These are phyloP conservation scores for Enteromius argenteus DNA, from an alignment of 2,797 vertebrate species.

Conservation along the genomic window DNA sequence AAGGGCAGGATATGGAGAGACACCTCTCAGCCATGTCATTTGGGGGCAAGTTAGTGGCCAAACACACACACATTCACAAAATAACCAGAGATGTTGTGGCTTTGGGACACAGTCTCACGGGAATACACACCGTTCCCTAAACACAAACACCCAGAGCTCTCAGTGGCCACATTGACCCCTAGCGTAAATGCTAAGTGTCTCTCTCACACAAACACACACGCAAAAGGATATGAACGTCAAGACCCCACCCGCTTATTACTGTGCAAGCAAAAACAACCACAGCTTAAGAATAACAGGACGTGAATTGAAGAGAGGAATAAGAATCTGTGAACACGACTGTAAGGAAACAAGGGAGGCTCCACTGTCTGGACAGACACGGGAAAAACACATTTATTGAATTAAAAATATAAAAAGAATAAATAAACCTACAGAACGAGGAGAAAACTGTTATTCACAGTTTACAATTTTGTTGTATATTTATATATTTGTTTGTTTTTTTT, in stretches of 20 bases:
- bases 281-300: slow-evolving; percentile 53
- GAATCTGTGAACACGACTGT: not conserved
- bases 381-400: not conserved
- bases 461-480: not conserved
- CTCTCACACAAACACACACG: not conserved
- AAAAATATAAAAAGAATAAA: not conserved
- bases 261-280: slow-evolving; percentile 48
- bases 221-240: slow-evolving; percentile 27
- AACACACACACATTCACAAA: slow-evolving; percentile 41
- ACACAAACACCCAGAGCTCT: slow-evolving; percentile 27
- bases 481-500: not conserved
- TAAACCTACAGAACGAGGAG: not conserved
- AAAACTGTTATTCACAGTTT: not conserved
- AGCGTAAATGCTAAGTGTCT: slow-evolving; percentile 14
- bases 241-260: slow-evolving; percentile 56
- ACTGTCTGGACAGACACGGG: not conserved
- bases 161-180: slow-evolving; percentile 25
- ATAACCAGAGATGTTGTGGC: slow-evolving; percentile 21
- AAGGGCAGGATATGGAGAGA: slow-evolving; percentile 33
- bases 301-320: slow-evolving; percentile 27
- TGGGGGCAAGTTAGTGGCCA: slow-evolving; percentile 4
- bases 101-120: not conserved
- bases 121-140: slow-evolving; percentile 23
- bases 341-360: slow-evolving; percentile 6
- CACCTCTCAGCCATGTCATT: slow-evolving; percentile 33